Percentiles rank a stretch among this genome's conserved stretches.
Evolutionary conservation across 2,797 vertebrate genomes (phyloP).

Genomic region (Acrossocheilus fasciatus): DNA sequence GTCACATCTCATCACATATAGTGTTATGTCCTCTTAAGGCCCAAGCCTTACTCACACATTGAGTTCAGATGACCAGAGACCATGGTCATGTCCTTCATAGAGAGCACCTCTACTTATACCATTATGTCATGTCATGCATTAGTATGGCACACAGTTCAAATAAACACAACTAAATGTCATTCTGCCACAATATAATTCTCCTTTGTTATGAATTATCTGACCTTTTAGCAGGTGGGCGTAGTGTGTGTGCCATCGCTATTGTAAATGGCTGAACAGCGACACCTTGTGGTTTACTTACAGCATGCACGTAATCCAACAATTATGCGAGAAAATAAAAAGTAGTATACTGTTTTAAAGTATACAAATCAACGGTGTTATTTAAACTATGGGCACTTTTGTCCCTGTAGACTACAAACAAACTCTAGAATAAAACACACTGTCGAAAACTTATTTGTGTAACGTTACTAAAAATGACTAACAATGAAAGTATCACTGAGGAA

Average conservation of each 20-base stretch:
- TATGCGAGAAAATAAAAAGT: not conserved
- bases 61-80: not conserved
- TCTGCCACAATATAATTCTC: not conserved
- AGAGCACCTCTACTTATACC: not conserved
- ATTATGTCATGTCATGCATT: not conserved
- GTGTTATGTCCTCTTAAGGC: slow-evolving; percentile 10
- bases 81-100: not conserved
- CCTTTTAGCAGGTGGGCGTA: not conserved
- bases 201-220: not conserved
- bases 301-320: not conserved
- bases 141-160: not conserved
- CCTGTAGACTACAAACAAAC: not conserved
- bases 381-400: not conserved
- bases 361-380: not conserved
- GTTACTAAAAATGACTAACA: not conserved
- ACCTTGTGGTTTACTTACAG: slow-evolving; percentile 36
- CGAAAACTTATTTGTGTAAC: not conserved
- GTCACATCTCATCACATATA: slow-evolving; percentile 53
- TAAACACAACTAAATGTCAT: not conserved
- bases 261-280: slow-evolving; percentile 34
- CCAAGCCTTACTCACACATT: not conserved
- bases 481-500: not conserved
- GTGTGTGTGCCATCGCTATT: not conserved
- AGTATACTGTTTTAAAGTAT: not conserved
- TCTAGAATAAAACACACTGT: not conserved